Conservation (phyloP, 2,113 vertebrate genomes). For the Herpailurus yagouaroundi region DNA sequence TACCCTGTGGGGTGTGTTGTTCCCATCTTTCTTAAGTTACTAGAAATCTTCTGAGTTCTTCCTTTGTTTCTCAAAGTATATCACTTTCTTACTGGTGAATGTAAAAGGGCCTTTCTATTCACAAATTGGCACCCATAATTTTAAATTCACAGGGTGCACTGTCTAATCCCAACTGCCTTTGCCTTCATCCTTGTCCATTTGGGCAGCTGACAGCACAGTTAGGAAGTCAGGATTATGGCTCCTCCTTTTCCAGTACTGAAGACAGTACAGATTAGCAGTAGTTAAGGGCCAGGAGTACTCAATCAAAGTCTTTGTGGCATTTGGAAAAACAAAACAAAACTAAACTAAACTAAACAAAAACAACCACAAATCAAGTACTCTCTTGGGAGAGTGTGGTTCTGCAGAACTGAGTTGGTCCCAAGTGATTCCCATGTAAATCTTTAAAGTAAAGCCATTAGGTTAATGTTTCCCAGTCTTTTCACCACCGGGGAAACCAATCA, state of each 20-base stretch:
- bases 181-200: neutral
- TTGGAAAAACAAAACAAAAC: neutral
- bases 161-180: neutral
- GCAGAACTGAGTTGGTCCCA: neutral
- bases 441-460: neutral
- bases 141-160: neutral
- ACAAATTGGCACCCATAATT: neutral
- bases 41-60: neutral
- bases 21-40: neutral
- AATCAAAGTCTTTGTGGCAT: neutral
- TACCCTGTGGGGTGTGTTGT: neutral
- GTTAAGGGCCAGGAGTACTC: neutral
- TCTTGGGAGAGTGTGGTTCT: neutral
- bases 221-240: neutral
- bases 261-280: neutral
- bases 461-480: neutral
- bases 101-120: neutral
- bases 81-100: neutral
- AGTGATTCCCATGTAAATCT: neutral
- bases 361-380: neutral
- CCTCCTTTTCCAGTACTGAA: neutral
- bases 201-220: neutral
- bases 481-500: neutral
- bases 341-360: too few species aligned
- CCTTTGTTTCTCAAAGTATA: constrained; percentile 1